Evolutionary conservation across 2,113 vertebrate genomes (phyloP).

Genomic region (Lathamus discolor): DNA sequence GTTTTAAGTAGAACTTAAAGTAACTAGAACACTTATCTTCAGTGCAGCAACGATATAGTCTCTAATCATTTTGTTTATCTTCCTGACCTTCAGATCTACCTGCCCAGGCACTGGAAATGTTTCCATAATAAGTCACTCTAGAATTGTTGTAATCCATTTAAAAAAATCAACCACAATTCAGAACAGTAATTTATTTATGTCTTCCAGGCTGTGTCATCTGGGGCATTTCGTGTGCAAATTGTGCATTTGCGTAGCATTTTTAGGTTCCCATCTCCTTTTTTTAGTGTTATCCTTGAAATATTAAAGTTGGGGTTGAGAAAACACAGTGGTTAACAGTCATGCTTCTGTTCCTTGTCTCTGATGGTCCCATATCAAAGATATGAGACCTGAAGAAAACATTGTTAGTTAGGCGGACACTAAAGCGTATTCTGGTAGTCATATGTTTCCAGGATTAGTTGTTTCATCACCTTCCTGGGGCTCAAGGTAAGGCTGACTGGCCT

Average conservation of each 20-base stretch:
- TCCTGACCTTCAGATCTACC: not conserved
- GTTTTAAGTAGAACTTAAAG: not conserved
- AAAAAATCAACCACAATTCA: not conserved
- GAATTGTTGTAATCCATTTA: not conserved
- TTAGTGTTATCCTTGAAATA: not conserved
- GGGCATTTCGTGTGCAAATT: not conserved
- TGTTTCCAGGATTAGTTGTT: not conserved
- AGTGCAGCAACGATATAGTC: not conserved
- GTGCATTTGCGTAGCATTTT: not conserved
- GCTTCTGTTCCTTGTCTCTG: not conserved
- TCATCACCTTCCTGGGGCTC: not conserved
- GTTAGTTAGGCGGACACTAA: not conserved
- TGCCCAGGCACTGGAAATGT: not conserved
- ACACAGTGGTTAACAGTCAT: not conserved
- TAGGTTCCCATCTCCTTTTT: not conserved
- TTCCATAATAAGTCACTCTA: not conserved
- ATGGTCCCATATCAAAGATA: not conserved
- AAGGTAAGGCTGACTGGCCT: not conserved
- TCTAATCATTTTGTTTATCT: not conserved
- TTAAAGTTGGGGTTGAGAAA: not conserved
- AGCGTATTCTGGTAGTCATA: not conserved
- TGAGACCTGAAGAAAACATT: not conserved
- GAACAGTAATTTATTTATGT: not conserved
- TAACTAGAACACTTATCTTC: not conserved
- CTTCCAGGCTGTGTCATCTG: not conserved